Conservation (phyloP, 1,140 invertebrate species). For the Sipha flava region DNA sequence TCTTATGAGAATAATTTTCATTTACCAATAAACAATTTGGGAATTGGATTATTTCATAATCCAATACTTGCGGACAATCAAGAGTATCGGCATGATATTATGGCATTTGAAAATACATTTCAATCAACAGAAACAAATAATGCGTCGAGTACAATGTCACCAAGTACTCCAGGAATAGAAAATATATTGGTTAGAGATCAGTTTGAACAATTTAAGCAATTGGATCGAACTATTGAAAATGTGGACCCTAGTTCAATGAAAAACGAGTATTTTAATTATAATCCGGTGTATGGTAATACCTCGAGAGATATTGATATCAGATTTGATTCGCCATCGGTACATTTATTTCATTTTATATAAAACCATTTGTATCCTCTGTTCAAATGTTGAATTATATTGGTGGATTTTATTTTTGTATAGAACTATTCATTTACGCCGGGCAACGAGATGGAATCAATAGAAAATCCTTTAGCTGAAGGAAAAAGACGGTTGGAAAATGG, state of each 20-base stretch:
- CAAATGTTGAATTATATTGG: no score
- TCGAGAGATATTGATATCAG: no score
- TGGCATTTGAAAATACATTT: no score
- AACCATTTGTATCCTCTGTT: no score
- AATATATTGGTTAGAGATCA: not conserved
- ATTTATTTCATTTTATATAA: no score
- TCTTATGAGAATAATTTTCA: not conserved
- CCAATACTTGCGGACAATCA: not conserved
- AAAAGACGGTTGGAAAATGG: slow-evolving; percentile 70
- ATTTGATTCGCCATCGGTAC: no score
- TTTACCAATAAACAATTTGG: not conserved
- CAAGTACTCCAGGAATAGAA: not conserved
- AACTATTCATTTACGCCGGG: not conserved
- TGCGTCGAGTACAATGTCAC: not conserved
- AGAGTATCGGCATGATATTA: not conserved
- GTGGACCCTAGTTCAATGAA: not conserved
- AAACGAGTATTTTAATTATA: no score
- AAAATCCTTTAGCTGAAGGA: slow-evolving; percentile 83
- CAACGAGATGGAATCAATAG: slow-evolving; percentile 43
- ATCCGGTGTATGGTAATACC: no score
- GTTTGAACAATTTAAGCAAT: no score
- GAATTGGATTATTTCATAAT: not conserved
- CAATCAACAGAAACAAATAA: not conserved
- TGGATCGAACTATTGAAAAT: not conserved
- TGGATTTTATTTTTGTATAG: not conserved